Evolutionary conservation across 2,888 invertebrate genomes (phyloP), one percentile per base, ranked within the genome.

Genomic region (Adineta ricciae): DNA sequence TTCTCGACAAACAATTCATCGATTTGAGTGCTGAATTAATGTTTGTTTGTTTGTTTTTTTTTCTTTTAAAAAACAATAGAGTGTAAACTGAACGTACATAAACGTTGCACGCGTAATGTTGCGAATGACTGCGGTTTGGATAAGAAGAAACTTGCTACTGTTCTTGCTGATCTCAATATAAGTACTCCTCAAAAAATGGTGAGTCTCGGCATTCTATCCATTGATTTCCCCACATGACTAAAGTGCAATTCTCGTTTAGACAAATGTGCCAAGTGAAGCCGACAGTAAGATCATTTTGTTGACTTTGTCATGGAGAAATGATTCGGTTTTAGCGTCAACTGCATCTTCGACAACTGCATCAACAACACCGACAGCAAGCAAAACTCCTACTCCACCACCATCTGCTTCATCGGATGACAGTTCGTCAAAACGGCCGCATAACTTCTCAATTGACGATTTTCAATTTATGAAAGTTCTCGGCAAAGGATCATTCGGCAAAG

Each of bases 61-160:
- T 5, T 36, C 5, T 21, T 85, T 38, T 49, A 19, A 14, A 54
- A 86, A 56, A 88, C 89, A 88, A 87, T 92, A 94, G 96, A 94
- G 87, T 99, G 99, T 91, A 94, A 94, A 88, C 94, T 98, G 93
- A 98, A 98, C 92, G 96, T 98, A 87, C 98, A 99, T 92, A 98
- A 98, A 91, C 93, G 98, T 86, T 99, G 99, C 91, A 95, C 97
- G 92, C 96, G 96, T 92, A 99, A 99, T 92, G 98, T 99, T 87
- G 97, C 98, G 86, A 98, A 98, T 92, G 98, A 97, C 91, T 99
- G 99, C 92, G 98, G 99, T 89, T 96, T 97, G 91, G 95, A 99
- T 92, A 95, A 96, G 85, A 96, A 96, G 91, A 94, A 94, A 91
- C 94, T 99, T 95, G 97, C 96, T 9, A 94, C 95, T 90, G 94